Percentiles rank a stretch among this genome's conserved stretches.
phyloP scores from a whole-genome alignment of 2,888 invertebrate species.

The Rotaria magnacalcarata region DNA sequence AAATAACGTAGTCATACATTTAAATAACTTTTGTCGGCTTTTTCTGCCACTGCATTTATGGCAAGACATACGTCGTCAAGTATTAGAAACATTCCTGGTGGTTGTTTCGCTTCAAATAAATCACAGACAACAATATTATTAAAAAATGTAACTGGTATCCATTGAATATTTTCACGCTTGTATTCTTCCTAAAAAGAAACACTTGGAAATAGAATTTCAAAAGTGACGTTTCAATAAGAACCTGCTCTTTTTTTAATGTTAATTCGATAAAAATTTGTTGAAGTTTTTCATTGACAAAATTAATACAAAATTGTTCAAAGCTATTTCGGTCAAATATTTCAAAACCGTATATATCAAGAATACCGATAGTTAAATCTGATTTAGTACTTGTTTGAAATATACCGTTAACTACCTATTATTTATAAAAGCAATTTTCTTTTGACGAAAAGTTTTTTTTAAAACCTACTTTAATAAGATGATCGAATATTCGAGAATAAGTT shows the following conservation, averaged over 20 bases:
- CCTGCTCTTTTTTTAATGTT: slow-evolving; percentile 69
- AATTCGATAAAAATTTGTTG: slow-evolving; percentile 72
- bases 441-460: too few relatives aligned
- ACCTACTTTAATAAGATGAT: slow-evolving; percentile 64
- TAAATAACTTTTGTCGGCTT: slow-evolving; percentile 65
- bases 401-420: slow-evolving; percentile 64
- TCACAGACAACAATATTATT: slow-evolving; percentile 70
- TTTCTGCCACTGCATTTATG: slow-evolving; percentile 67
- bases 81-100: slow-evolving; percentile 67
- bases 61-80: slow-evolving; percentile 70
- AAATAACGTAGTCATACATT: slow-evolving; percentile 55
- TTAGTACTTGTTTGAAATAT: slow-evolving; percentile 64
- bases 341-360: slow-evolving; percentile 70
- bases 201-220: neutral
- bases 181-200: slow-evolving; percentile 65
- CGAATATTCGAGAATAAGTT: slow-evolving; percentile 67
- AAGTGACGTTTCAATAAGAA: slow-evolving; percentile 50
- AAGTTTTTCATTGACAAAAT: slow-evolving; percentile 70
- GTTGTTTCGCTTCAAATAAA: slow-evolving; percentile 65
- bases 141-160: slow-evolving; percentile 69
- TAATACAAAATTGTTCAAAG: slow-evolving; percentile 71
- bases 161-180: slow-evolving; percentile 67
- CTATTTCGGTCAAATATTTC: slow-evolving; percentile 70
- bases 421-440: too few relatives aligned
- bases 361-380: slow-evolving; percentile 64